Conservation (phyloP, 2,797 vertebrate species). For the Sebastes trivittatus region DNA sequence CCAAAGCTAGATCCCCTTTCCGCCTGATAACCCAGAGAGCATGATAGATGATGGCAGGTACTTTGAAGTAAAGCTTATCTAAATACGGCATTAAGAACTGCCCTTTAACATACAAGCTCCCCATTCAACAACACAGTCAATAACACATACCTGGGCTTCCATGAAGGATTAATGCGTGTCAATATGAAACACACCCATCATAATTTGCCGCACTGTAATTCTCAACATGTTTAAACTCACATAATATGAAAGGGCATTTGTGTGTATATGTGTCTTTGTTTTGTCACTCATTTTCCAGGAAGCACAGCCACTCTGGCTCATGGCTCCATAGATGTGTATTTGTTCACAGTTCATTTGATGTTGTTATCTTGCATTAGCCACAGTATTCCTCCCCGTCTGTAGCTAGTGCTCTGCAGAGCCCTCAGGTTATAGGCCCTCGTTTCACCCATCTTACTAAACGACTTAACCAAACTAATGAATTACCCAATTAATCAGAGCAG, state of each 20-base stretch:
- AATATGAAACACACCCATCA: constrained; percentile 50
- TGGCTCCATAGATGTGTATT: constrained; percentile 53
- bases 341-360: constrained; percentile 78
- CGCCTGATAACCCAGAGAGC: constrained; percentile 64
- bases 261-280: constrained; percentile 42
- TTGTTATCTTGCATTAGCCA: constrained; percentile 78
- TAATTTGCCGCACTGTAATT: constrained; percentile 22
- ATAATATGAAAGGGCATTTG: constrained; percentile 27
- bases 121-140: constrained; percentile 65
- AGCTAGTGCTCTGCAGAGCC: constrained; percentile 61
- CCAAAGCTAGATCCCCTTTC: constrained; percentile 42
- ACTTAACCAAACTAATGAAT: constrained; percentile 86
- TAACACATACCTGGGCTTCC: constrained; percentile 72
- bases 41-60: constrained; percentile 68
- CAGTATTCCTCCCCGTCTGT: constrained; percentile 66
- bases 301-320: constrained; percentile 40
- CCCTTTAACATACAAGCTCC: constrained; percentile 66
- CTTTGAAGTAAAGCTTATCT: constrained; percentile 77
- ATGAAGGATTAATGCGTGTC: constrained; percentile 64
- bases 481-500: constrained; percentile 87
- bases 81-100: constrained; percentile 65
- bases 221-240: constrained; percentile 34
- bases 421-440: constrained; percentile 75
- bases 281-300: constrained; percentile 49
- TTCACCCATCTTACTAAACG: constrained; percentile 76